Conservation (phyloP, 1,140 invertebrate genomes). For the Sminthurinus signatus region DNA sequence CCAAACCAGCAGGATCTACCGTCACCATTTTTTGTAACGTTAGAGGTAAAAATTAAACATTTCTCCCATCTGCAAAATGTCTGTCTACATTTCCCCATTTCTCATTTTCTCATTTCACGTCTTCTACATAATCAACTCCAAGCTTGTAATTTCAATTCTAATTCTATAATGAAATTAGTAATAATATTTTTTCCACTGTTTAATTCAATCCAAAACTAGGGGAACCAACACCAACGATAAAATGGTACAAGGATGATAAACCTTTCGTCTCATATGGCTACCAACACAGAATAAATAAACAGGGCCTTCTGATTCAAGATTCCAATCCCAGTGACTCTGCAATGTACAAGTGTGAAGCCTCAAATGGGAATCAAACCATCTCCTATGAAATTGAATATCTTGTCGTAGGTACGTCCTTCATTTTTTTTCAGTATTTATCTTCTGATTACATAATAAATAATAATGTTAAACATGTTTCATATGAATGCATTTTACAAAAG, state of each 20-base stretch:
- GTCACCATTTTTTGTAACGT: slow-evolving; percentile 31
- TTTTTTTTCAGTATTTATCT: not conserved
- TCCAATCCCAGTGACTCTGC: slow-evolving; percentile 57
- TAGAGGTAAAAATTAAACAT: slow-evolving; percentile 31
- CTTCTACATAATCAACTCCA: too few relatives aligned
- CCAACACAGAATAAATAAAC: slow-evolving; percentile 61
- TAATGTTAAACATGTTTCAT: too few relatives aligned
- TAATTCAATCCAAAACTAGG: too few relatives aligned
- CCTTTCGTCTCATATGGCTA: slow-evolving; percentile 71
- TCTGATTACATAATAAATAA: too few relatives aligned
- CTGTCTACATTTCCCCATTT: too few relatives aligned
- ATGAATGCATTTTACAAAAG: too few relatives aligned
- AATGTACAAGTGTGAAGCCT: slow-evolving; percentile 64
- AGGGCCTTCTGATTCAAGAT: slow-evolving; percentile 25
- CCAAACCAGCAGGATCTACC: slow-evolving; percentile 23
- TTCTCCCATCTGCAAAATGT: too few relatives aligned
- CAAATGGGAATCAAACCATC: slow-evolving; percentile 53
- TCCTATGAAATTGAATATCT: slow-evolving; percentile 53
- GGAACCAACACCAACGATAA: slow-evolving; percentile 68
- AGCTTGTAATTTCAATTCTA: too few relatives aligned
- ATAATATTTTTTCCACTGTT: too few relatives aligned
- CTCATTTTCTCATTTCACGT: too few relatives aligned
- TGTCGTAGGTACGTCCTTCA: slow-evolving; percentile 45
- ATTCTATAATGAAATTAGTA: too few relatives aligned
- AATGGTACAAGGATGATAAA: slow-evolving; percentile 64